Evolutionary conservation across 2,797 vertebrate species (phyloP).

Genomic region (Myoxocephalus aenaeus): DNA sequence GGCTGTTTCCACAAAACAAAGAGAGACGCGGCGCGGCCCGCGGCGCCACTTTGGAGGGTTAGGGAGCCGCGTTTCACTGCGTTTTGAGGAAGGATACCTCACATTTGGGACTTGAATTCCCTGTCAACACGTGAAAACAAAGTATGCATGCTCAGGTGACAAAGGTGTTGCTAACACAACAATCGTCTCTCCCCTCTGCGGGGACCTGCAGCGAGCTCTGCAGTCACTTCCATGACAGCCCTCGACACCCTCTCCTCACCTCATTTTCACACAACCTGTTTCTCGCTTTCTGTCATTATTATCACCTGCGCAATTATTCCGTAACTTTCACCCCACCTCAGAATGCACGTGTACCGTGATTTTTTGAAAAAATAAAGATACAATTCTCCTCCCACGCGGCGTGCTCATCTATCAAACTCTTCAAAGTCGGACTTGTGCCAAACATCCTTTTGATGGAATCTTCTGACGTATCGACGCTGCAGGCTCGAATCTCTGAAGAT

Average conservation of each 20-base stretch:
- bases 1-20: conserved; percentile 77
- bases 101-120: conserved; percentile 64
- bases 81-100: conserved; percentile 57
- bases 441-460: conserved; percentile 65
- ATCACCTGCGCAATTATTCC: conserved; percentile 74
- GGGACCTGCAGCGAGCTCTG: conserved; percentile 68
- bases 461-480: conserved; percentile 56
- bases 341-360: conserved; percentile 45
- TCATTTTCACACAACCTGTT: conserved; percentile 80
- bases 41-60: conserved; percentile 41
- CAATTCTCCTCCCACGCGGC: conserved; percentile 27
- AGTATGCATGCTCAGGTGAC: conserved; percentile 70
- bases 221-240: conserved; percentile 70
- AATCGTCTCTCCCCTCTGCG: conserved; percentile 59
- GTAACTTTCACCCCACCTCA: conserved; percentile 60
- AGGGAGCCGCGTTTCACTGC: conserved; percentile 37
- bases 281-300: conserved; percentile 71
- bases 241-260: conserved; percentile 71
- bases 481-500: conserved; percentile 47
- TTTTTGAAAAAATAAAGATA: conserved; percentile 9
- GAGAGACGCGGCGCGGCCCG: conserved; percentile 50
- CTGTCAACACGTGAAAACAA: conserved; percentile 66
- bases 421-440: conserved; percentile 62
- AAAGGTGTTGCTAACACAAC: conserved; percentile 81
- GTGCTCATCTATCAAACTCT: conserved; percentile 65